phyloP scores from a whole-genome alignment of 2,113 vertebrate species.

The Anguilla japonica region DNA sequence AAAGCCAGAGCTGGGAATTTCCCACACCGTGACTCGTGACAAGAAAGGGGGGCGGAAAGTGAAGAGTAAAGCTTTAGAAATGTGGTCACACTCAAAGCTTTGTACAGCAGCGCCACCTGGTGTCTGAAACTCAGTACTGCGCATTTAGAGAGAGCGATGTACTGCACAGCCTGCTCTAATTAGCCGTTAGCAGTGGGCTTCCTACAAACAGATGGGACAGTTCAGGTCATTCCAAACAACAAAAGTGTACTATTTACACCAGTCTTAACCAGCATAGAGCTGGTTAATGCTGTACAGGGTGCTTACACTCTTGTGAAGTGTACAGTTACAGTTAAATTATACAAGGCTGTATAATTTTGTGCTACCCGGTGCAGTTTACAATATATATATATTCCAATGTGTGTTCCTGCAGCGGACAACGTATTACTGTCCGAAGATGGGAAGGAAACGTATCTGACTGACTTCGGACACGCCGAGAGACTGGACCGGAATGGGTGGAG shows the following conservation, averaged over 20 bases:
- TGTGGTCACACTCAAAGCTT: neutral
- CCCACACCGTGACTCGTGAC: neutral
- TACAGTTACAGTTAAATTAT: neutral
- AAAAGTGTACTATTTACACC: no score
- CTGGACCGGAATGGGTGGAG: constrained; percentile 72
- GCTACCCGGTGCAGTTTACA: neutral
- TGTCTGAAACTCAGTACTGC: neutral
- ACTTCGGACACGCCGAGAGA: constrained; percentile 89
- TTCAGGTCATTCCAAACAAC: no score
- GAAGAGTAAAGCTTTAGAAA: neutral
- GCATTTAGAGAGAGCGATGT: neutral
- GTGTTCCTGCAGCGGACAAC: constrained; percentile 82
- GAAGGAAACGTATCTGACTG: constrained; percentile 83
- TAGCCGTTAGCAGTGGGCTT: neutral
- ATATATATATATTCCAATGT: constrained; percentile 32
- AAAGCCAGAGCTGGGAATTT: neutral
- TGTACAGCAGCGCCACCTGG: neutral
- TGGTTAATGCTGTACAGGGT: neutral
- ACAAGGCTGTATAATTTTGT: neutral
- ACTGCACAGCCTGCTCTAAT: neutral
- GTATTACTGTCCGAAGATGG: constrained; percentile 86
- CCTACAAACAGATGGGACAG: no score
- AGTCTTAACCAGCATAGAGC: neutral
- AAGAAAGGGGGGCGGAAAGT: neutral
- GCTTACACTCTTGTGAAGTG: neutral